phyloP scores from a whole-genome alignment of 1,140 invertebrate genomes.

The Drosophila kohkoa region DNA sequence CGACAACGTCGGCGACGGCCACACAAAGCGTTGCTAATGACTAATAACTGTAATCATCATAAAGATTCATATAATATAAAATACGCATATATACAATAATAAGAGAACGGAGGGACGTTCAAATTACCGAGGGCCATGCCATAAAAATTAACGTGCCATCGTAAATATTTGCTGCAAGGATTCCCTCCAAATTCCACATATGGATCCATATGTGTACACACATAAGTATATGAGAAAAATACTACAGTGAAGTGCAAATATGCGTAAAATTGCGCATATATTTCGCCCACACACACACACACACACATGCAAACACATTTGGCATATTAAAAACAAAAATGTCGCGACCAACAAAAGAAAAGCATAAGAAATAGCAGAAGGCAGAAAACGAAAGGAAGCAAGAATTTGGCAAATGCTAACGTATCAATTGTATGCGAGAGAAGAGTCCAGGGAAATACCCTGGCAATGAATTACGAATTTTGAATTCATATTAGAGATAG shows the following conservation, averaged over 20 bases:
- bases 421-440: background rate
- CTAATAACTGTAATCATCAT: slow-evolving; percentile 73
- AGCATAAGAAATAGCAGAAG: background rate
- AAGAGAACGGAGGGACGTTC: slow-evolving; percentile 16
- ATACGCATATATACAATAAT: slow-evolving; percentile 40
- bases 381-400: background rate
- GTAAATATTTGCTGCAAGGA: slow-evolving; percentile 61
- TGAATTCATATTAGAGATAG: background rate
- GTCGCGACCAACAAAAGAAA: slow-evolving; percentile 32
- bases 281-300: slow-evolving; percentile 34
- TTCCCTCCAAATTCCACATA: slow-evolving; percentile 18
- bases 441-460: background rate
- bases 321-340: slow-evolving; percentile 49
- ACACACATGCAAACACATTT: slow-evolving; percentile 39
- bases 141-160: slow-evolving; percentile 77
- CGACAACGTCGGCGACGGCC: background rate
- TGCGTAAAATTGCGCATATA: slow-evolving; percentile 73
- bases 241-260: slow-evolving; percentile 73
- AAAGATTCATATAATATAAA: slow-evolving; percentile 55
- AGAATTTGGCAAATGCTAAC: background rate
- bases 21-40: slow-evolving; percentile 69
- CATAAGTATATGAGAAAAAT: slow-evolving; percentile 27
- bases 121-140: slow-evolving; percentile 62
- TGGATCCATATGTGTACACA: slow-evolving; percentile 17
- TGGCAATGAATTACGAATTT: background rate